These are phyloP conservation scores for Drosophila neonasuta DNA, from an alignment of 2,888 invertebrate species.

Conservation along the genomic window DNA sequence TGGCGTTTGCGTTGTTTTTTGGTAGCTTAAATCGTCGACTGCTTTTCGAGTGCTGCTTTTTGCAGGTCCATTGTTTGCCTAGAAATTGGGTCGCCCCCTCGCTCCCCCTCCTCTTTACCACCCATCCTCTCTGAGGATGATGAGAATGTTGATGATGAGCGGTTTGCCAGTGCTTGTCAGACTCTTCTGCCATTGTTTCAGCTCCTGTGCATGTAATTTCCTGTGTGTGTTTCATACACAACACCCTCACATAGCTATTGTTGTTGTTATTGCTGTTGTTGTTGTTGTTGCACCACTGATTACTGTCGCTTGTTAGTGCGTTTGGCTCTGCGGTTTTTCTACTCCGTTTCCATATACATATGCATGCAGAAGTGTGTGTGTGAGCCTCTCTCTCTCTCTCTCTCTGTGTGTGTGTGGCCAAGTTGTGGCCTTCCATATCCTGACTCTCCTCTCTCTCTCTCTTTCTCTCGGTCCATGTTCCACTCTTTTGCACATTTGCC, in stretches of 20 bases:
- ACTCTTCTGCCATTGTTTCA: constrained; percentile 62
- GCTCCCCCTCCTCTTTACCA: no score
- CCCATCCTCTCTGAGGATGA: constrained; percentile 7
- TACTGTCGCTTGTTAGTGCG: constrained; percentile 72
- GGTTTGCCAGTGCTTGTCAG: constrained; percentile 48
- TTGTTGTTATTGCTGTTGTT: constrained; percentile 26
- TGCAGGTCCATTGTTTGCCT: constrained; percentile 57
- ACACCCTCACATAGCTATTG: constrained; percentile 17
- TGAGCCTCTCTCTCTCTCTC: constrained; percentile 6
- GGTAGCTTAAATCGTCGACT: constrained; percentile 36
- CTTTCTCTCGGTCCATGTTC: constrained; percentile 4
- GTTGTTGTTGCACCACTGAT: constrained; percentile 55
- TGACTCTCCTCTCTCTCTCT: neutral
- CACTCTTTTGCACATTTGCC: constrained; percentile 61
- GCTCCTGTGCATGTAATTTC: constrained; percentile 68
- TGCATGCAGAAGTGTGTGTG: constrained; percentile 8
- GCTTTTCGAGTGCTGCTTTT: constrained; percentile 48
- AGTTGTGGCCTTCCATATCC: constrained; percentile 33
- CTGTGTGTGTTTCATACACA: constrained; percentile 36
- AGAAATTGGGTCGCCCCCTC: constrained; percentile 64
- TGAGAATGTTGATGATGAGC: constrained; percentile 51
- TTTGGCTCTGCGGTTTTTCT: constrained; percentile 70
- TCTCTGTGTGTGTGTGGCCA: constrained; percentile 33
- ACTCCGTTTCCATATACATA: constrained; percentile 52
- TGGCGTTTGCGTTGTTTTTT: neutral